A percentile compares a stretch with the other conserved stretches of the same genome.
Evolutionary conservation across 2,113 vertebrate species (phyloP).

Genomic region (Callaeas wilsoni): DNA sequence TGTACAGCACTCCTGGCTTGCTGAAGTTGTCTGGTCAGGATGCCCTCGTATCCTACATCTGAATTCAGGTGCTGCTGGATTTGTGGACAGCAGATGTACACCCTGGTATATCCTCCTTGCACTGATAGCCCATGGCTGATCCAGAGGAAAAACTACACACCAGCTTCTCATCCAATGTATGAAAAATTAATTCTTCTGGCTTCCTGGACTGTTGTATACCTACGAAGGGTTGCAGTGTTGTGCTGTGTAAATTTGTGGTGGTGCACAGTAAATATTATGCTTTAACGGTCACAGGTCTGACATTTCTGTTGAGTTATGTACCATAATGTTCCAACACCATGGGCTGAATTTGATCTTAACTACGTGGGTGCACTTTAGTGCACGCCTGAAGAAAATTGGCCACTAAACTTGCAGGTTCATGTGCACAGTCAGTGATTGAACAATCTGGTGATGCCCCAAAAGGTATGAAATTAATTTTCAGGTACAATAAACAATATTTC

Average conservation of each 20-base stretch:
- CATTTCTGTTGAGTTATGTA: constrained; percentile 37
- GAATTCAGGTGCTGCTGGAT: neutral
- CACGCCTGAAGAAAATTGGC: constrained; percentile 13
- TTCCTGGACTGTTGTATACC: neutral
- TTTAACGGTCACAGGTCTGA: neutral
- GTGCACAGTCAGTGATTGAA: constrained; percentile 26
- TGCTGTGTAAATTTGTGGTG: neutral
- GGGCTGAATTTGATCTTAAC: constrained; percentile 36
- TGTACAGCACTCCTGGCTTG: neutral
- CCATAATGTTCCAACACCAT: neutral
- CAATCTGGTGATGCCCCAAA: constrained; percentile 31
- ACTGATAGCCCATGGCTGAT: neutral
- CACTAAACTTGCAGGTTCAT: neutral
- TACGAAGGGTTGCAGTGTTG: neutral
- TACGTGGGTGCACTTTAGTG: neutral
- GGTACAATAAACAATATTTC: constrained; percentile 58
- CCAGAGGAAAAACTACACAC: neutral
- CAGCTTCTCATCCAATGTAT: neutral
- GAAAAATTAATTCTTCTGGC: neutral
- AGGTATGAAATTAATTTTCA: constrained; percentile 65
- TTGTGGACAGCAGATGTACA: neutral
- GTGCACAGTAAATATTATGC: constrained; percentile 33
- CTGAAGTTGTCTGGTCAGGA: neutral
- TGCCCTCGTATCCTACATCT: accelerated
- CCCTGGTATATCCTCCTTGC: neutral